These are phyloP conservation scores for Ageneiosus marmoratus DNA, from an alignment of 2,113 vertebrate species.

Conservation along the genomic window DNA sequence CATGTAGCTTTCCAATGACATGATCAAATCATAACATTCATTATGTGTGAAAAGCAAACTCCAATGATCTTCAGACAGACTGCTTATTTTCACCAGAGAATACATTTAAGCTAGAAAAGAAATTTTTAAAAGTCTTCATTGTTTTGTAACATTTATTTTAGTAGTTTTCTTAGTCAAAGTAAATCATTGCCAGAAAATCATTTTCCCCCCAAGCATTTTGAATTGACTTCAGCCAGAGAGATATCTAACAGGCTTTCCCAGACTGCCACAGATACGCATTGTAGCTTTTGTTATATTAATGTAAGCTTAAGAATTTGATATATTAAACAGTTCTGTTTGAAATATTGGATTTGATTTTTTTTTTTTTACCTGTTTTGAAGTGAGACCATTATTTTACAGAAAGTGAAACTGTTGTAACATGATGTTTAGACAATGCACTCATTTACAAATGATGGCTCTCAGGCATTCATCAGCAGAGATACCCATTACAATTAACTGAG, in stretches of 20 bases:
- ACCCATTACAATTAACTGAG: slow-evolving; percentile 41
- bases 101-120: not conserved
- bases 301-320: not conserved
- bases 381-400: slow-evolving; percentile 6
- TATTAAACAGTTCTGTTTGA: not conserved
- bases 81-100: not conserved
- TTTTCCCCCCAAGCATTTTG: no score
- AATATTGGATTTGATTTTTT: slow-evolving; percentile 10
- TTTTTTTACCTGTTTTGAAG: not conserved
- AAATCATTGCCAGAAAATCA: no score
- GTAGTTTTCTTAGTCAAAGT: not conserved
- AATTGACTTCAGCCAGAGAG: not conserved
- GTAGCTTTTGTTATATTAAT: not conserved
- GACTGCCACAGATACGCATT: not conserved
- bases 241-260: not conserved
- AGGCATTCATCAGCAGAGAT: slow-evolving; percentile 33
- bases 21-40: not conserved
- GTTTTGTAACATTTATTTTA: not conserved
- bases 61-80: not conserved
- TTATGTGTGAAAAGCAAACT: not conserved
- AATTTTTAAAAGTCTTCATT: not conserved
- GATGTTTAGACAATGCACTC: slow-evolving; percentile 29
- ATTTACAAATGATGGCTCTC: slow-evolving; percentile 20
- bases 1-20: no score
- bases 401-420: slow-evolving; percentile 37